phyloP scores from a whole-genome alignment of 2,888 invertebrate genomes.

The Tiliacea aurago region DNA sequence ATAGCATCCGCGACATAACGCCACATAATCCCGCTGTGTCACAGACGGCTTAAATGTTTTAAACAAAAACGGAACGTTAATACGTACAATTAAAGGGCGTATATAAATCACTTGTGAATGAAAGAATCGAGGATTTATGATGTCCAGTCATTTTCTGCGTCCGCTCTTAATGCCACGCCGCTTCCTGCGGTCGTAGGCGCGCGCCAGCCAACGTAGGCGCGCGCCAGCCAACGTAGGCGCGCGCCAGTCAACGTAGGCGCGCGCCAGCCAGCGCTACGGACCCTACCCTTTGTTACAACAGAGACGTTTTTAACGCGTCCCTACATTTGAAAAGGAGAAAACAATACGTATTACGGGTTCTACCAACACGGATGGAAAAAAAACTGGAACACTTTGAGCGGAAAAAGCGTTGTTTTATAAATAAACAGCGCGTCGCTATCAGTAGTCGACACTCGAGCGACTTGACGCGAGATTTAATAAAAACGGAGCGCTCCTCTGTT shows the following conservation, averaged over 20 bases:
- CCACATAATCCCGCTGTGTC: slow-evolving; percentile 45
- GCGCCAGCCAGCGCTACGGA: slow-evolving; percentile 67
- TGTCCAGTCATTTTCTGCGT: slow-evolving; percentile 70
- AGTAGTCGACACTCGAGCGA: slow-evolving; percentile 88
- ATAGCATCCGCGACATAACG: slow-evolving; percentile 24
- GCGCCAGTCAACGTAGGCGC: slow-evolving; percentile 66
- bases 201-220: slow-evolving; percentile 66
- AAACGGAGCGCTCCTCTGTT: slow-evolving; percentile 78
- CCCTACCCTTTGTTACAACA: slow-evolving; percentile 73
- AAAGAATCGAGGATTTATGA: slow-evolving; percentile 73
- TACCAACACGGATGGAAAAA: slow-evolving; percentile 72
- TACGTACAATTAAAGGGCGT: slow-evolving; percentile 66
- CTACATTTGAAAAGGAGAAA: slow-evolving; percentile 76
- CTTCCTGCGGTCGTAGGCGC: slow-evolving; percentile 67
- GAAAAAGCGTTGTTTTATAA: slow-evolving; percentile 88
- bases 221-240: slow-evolving; percentile 66
- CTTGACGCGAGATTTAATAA: slow-evolving; percentile 86
- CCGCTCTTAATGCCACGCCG: slow-evolving; percentile 71
- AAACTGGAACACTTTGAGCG: slow-evolving; percentile 82
- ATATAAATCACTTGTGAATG: slow-evolving; percentile 71
- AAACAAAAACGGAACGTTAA: slow-evolving; percentile 64
- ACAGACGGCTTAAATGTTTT: slow-evolving; percentile 61
- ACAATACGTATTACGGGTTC: slow-evolving; percentile 76
- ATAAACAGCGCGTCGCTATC: slow-evolving; percentile 87
- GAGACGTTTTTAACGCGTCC: slow-evolving; percentile 78